Evolutionary conservation across 2,113 vertebrate species (phyloP), one percentile per base, ranked within the genome.

Genomic region (Pelecanoides urinatrix): DNA sequence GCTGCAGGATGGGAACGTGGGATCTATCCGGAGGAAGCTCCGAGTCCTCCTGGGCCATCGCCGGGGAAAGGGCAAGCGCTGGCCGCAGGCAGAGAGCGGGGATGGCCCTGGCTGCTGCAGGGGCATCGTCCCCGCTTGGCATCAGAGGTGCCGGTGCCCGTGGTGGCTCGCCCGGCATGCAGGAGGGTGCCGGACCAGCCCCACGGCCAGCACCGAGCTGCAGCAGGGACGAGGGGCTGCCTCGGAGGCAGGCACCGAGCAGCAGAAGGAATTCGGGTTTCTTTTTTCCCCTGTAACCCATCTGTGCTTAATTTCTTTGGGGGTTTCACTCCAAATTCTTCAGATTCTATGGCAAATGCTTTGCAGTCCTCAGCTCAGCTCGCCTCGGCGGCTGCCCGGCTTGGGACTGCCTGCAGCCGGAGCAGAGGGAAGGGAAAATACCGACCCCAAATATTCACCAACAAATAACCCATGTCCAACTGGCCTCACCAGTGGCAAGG

Each of bases 261-360:
- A 5, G 65, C 80, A 85, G 77, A 49, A 96, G 50, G 97, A 87
- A 94, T 89, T 38, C 2, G 70, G 84, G 62, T 72, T 95, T 87
- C 70, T 73, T 90, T 68, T 29, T 42, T 1, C 13, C 67, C 56
- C 47, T n/a, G 34, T 27, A 94, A 85, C 86, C 80, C 97, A 97
- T 97, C 96, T 97, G 97, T 94, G 88, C 96, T 97, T 96, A 96
- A 97, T 97, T 97, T 97, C 91, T 97, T 95, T 62, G 89, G 97
- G 95, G 97, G 89, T 94, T 96, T 97, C 84, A 3, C 97, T 97
- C 91, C 86, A 89, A 97, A 97, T 97, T 96, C 97, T 22, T 97
- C 58, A 34, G 76, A 97, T 97, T 97, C 95, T 95, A 50, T 7
- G 30, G 94, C 84, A 97, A 97, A 97, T 85, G 89, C 42, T 96